These are phyloP conservation scores for Mythimna vitellina DNA, from an alignment of 2,888 invertebrate genomes.

Conservation along the genomic window DNA sequence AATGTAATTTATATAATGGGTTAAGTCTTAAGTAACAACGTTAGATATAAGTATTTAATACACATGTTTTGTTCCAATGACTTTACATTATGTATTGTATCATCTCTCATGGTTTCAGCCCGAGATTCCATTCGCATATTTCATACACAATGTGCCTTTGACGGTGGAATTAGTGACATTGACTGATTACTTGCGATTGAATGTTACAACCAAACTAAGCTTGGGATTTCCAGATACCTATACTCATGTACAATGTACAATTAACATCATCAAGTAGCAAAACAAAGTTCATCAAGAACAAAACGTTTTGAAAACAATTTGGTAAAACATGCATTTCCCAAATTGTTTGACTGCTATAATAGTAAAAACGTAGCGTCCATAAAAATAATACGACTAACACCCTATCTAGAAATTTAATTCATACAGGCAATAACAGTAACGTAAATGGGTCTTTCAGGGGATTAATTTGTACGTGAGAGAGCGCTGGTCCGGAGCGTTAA, in stretches of 20 bases:
- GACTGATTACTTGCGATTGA: constrained; percentile 30
- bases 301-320: constrained; percentile 5
- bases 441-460: constrained; percentile 35
- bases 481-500: constrained; percentile 44
- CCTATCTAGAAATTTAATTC: constrained; percentile 42
- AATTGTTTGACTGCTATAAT: constrained; percentile 22
- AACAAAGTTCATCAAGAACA: background rate
- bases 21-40: constrained; percentile 26
- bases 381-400: constrained; percentile 24
- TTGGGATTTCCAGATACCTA: background rate
- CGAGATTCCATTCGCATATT: constrained; percentile 29
- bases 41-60: constrained; percentile 12
- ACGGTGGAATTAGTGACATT: constrained; percentile 31
- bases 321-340: background rate
- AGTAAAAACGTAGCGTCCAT: constrained; percentile 36
- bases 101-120: constrained; percentile 1
- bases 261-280: background rate
- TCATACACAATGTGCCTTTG: constrained; percentile 27
- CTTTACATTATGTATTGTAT: constrained; percentile 8
- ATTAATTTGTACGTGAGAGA: constrained; percentile 62
- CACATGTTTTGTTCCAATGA: background rate
- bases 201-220: constrained; percentile 12
- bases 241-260: background rate
- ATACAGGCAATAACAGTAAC: constrained; percentile 43
- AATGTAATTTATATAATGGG: constrained; percentile 50